These are phyloP conservation scores for Cathartes aura DNA, from an alignment of 2,113 vertebrate species.

Conservation along the genomic window DNA sequence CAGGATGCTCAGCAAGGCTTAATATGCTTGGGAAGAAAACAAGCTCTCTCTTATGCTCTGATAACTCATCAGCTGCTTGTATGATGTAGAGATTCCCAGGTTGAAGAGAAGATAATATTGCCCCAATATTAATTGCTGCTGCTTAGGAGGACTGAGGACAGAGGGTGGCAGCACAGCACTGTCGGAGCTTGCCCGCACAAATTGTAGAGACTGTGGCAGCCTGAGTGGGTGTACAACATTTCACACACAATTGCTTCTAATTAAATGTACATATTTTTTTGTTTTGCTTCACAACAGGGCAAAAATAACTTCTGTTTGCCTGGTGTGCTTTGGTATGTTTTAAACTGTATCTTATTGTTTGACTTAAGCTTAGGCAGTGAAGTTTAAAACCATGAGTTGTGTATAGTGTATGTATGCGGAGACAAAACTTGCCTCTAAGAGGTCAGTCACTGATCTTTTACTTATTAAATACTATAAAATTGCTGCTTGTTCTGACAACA, in stretches of 20 bases:
- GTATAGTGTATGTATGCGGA: background rate
- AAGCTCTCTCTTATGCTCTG: background rate
- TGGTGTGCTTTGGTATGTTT: background rate
- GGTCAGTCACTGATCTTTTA: background rate
- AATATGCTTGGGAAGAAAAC: background rate
- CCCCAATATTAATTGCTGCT: background rate
- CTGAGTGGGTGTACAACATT: background rate
- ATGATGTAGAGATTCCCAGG: background rate
- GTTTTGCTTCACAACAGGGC: background rate
- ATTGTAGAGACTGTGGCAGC: background rate
- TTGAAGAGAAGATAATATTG: background rate
- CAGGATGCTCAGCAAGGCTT: background rate
- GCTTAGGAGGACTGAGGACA: constrained; percentile 3
- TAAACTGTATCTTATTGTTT: background rate
- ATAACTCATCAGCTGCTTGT: background rate
- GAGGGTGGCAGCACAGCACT: constrained; percentile 71
- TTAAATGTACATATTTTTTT: background rate
- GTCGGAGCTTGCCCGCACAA: background rate
- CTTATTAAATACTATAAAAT: background rate
- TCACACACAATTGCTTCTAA: background rate
- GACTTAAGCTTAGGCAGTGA: background rate
- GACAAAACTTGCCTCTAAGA: background rate
- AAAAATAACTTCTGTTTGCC: background rate
- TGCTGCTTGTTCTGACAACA: background rate
- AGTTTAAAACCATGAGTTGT: background rate